phyloP scores from a whole-genome alignment of 92 coral and sea anemone genomes.

The Palythoa grandis region DNA sequence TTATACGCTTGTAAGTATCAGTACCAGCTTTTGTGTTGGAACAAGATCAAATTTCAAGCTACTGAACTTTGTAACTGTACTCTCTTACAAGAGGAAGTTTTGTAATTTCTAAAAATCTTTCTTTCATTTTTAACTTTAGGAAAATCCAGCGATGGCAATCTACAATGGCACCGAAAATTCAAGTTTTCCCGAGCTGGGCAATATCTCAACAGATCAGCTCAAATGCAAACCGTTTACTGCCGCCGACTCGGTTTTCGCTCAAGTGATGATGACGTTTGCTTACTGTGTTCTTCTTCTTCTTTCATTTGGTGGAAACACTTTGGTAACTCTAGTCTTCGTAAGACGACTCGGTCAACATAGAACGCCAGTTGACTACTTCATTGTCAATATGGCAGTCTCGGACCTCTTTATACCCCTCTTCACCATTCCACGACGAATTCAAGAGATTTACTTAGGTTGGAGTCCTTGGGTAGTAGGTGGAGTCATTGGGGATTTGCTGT shows the following conservation, averaged over 20 bases:
- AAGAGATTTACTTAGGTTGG: conserved; percentile 12
- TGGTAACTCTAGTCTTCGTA: neutral
- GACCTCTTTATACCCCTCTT: conserved; percentile 9
- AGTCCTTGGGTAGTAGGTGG: neutral
- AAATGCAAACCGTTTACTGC: neutral
- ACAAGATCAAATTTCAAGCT: too few relatives aligned
- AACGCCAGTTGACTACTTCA: conserved; percentile 7
- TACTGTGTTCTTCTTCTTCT: neutral
- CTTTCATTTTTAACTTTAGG: neutral
- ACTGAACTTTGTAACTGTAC: too few relatives aligned
- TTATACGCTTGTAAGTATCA: too few relatives aligned
- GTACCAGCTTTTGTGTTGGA: too few relatives aligned
- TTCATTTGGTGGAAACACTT: neutral
- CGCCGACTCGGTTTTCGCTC: neutral
- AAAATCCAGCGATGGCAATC: neutral
- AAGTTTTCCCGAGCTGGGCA: neutral
- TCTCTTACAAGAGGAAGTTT: neutral
- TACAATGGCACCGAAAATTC: neutral
- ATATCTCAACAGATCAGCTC: neutral
- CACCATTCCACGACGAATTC: neutral
- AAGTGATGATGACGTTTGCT: neutral
- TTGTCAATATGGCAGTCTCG: conserved; percentile 17
- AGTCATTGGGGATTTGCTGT: neutral
- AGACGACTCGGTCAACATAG: neutral
- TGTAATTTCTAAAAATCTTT: neutral